These are phyloP conservation scores for Danio jaintianensis DNA, from an alignment of 2,797 vertebrate species.

Conservation along the genomic window DNA sequence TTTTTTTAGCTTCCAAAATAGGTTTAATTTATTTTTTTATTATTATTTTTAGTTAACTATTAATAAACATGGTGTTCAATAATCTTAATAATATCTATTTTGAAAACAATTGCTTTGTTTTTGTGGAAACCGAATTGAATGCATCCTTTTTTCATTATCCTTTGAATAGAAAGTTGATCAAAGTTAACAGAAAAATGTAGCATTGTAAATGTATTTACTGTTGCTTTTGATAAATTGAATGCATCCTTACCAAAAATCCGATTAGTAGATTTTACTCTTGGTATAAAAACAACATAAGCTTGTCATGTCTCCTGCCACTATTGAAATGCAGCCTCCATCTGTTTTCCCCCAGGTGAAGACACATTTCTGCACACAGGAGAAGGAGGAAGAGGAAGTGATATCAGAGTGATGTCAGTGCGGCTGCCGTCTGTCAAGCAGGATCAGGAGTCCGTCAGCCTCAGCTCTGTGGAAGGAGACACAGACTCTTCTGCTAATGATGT, in stretches of 20 bases:
- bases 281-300: not conserved
- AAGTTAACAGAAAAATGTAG: too few relatives aligned
- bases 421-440: constrained; percentile 68
- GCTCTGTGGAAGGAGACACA: constrained; percentile 58
- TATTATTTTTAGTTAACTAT: too few relatives aligned
- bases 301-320: not conserved
- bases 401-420: constrained; percentile 68
- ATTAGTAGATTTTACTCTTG: too few relatives aligned
- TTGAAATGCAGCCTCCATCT: constrained; percentile 4
- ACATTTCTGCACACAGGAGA: constrained; percentile 40
- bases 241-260: not conserved
- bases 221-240: not conserved
- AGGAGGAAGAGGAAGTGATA: constrained; percentile 45
- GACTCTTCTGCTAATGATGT: constrained; percentile 79
- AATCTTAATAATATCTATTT: not conserved
- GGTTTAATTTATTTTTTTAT: too few relatives aligned
- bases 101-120: too few relatives aligned
- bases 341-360: constrained; percentile 67
- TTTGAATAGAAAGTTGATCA: not conserved
- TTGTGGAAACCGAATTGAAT: too few relatives aligned
- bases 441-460: constrained; percentile 63
- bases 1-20: too few relatives aligned
- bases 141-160: not conserved
- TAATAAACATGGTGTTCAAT: too few relatives aligned
- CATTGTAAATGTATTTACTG: not conserved